These are phyloP conservation scores for Monopterus albus DNA, from an alignment of 2,113 vertebrate species.

Conservation along the genomic window DNA sequence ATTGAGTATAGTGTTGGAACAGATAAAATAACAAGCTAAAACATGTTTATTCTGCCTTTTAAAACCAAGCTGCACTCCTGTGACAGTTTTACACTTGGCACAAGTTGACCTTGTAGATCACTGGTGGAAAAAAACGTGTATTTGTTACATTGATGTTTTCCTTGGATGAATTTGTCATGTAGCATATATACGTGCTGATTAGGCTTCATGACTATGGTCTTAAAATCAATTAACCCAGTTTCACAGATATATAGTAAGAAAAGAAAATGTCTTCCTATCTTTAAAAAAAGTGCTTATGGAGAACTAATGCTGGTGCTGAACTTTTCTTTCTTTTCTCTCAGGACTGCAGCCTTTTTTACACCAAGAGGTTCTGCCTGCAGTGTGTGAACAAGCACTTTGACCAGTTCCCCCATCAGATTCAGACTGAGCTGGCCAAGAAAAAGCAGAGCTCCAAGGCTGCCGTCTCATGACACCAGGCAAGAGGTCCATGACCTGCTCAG, in stretches of 20 bases:
- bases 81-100: not conserved
- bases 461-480: constrained; percentile 37
- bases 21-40: not conserved
- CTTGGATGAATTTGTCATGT: constrained; percentile 24
- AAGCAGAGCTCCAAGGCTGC: constrained; percentile 59
- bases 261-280: too few relatives aligned
- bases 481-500: constrained; percentile 11
- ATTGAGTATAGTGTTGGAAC: too few relatives aligned
- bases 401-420: constrained; percentile 89
- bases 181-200: not conserved
- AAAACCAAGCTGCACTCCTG: not conserved
- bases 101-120: not conserved
- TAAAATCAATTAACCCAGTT: constrained; percentile 18
- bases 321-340: constrained; percentile 57
- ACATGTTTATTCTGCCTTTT: too few relatives aligned
- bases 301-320: not conserved
- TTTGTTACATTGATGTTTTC: constrained; percentile 6
- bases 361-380: constrained; percentile 87
- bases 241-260: not conserved
- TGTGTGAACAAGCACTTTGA: constrained; percentile 86
- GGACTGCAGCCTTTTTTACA: constrained; percentile 93
- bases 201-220: not conserved
- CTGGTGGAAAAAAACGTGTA: not conserved
- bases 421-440: constrained; percentile 85
- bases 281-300: not conserved